A percentile compares a stretch with the other conserved stretches of the same genome.
Conservation (phyloP, 2,113 vertebrate genomes). For the Rhizomys pruinosus region DNA sequence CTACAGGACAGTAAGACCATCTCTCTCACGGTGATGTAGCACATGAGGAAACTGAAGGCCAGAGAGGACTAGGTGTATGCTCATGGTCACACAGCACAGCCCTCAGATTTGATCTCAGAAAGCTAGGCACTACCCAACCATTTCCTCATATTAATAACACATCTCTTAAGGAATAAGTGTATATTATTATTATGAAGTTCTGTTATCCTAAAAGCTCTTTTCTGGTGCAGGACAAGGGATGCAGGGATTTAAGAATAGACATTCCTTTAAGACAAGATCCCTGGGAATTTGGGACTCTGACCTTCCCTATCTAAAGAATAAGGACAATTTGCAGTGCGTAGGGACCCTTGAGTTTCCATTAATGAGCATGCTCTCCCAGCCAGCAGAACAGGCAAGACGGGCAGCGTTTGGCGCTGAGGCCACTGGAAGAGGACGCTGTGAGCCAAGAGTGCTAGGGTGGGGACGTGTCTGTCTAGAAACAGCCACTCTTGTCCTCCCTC, state of each 20-base stretch:
- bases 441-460: neutral
- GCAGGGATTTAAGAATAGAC: slow-evolving; percentile 4
- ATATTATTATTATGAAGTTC: neutral
- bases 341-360: neutral
- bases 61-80: slow-evolving; percentile 34
- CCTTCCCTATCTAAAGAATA: neutral
- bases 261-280: neutral
- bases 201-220: neutral
- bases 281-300: neutral
- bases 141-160: neutral
- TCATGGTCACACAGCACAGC: slow-evolving; percentile 58
- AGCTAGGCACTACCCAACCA: neutral
- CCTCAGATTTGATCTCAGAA: neutral
- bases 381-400: neutral
- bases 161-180: neutral
- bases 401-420: neutral
- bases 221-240: neutral
- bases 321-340: neutral
- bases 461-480: neutral
- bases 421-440: neutral
- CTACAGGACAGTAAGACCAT: neutral
- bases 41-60: slow-evolving; percentile 42
- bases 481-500: neutral
- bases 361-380: neutral
- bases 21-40: neutral